Base-by-base conservation (phyloP, 2,888 invertebrate species). In the Operophtera brumata region DNA sequence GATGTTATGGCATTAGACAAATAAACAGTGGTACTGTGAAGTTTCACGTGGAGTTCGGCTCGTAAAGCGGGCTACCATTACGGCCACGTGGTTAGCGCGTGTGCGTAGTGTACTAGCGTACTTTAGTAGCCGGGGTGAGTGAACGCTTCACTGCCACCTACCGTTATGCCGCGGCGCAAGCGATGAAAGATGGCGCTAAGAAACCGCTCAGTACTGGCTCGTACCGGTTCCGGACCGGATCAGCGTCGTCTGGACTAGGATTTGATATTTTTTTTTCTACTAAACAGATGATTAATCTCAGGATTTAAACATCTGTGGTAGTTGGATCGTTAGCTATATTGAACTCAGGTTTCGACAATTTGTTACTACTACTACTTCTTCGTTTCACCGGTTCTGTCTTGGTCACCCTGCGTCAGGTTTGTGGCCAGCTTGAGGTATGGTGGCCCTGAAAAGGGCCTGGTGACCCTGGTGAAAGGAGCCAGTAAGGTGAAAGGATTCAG, bases 91-190 rank as follows among this genome's bases (percentile, higher is more conserved):
- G 62, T 47, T 39, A 32, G 62, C 67, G 64, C 70, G 70, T 71
- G 69, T 69, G 61, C 47, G 54, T 49, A 28, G 34, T 30, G 59
- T 54, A 51, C 46, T 26, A 45, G 69, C 69, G 71, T 71, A 65
- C 54, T 59, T 51, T 66, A 65, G 73, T 70, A 67, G 72, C 58
- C 39, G 67, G 73, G 81, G 80, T 81, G 73, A 78, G 55, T 79
- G 80, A 64, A 78, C 81, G 71, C 61, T 64, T 69, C 68, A 68
- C 66, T 64, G 63, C 64, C 70, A 57, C 65, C 72, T 66, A 74
- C 80, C 76, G 78, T 78, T 78, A 78, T 55, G 54, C 43, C 49
- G 59, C 62, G 68, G 66, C 60, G 54, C 66, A 71, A 74, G 69
- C 54, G 53, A 71, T 56, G 53, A 65, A 59, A 64, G 70, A 54